Percentiles rank a stretch among this genome's conserved stretches.
phyloP scores from a whole-genome alignment of 2,113 vertebrate species.

The human region GRCh38 chr22:35946501-35947000 shows the following conservation, averaged over 20 bases:
- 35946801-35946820: neutral
- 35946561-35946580: neutral
- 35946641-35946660: neutral
- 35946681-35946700: neutral
- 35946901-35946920: neutral
- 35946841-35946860: neutral
- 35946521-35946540: neutral
- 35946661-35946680: neutral
- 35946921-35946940: neutral
- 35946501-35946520: neutral
- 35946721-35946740: neutral
- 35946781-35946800: neutral
- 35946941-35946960: neutral
- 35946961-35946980: neutral
- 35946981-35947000: neutral
- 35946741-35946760: neutral
- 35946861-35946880: neutral
- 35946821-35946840: neutral
- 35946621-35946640: neutral
- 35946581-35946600: neutral
- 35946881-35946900: neutral
- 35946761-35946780: neutral
- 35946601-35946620: neutral
- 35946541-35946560: neutral
- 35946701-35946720: neutral